Base-by-base conservation (phyloP, 2,113 vertebrate genomes). In the Spea multiplicata region DNA sequence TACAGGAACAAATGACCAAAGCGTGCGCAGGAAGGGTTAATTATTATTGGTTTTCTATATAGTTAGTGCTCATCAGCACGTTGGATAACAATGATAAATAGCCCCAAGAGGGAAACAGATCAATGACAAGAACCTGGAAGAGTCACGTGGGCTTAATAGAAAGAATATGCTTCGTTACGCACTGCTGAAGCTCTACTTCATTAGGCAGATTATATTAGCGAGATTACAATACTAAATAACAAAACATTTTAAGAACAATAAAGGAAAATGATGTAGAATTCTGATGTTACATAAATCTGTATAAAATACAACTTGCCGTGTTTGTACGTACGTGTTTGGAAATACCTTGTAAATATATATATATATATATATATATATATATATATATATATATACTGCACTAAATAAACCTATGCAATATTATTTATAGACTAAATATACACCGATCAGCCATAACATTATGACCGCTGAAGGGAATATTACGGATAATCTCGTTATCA, bases 181-280 rank as follows among this genome's bases (percentile, higher is more conserved):
- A 13, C 68, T 52, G 44, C 47, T 50, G 68, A 59, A 65, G 71
- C 44, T 64, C 6, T 4, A 9, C 16, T 78, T 78, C 55, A 77
- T 77, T 77, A 77, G 16, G 46, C 8, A 49, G 66, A 76, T 59
- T 76, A 9, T 52, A 68, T 76, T 66, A 53, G 8, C 50, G 14
- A 55, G 74, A 76, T 61, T 46, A 59, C 64, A 45, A 66, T 3
- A 17, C 66, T 66, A 75, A 55, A 57, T 44, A 68, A 48, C 53
- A 68, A 49, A 13, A 59, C 44, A 48, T 70, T 5, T 12, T 14
- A 5, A 13, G 44, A 9, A 44, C 44, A n/a, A 44, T 67, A 59
- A 68, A 48, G 46, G n/a, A 7, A 52, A 68, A 57, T 30, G 13
- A 47, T 47, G 52, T 47, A 59, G 8, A 46, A 64, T 30, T 47